phyloP scores from a whole-genome alignment of 2,113 vertebrate genomes.

The Mastomys coucha region DNA sequence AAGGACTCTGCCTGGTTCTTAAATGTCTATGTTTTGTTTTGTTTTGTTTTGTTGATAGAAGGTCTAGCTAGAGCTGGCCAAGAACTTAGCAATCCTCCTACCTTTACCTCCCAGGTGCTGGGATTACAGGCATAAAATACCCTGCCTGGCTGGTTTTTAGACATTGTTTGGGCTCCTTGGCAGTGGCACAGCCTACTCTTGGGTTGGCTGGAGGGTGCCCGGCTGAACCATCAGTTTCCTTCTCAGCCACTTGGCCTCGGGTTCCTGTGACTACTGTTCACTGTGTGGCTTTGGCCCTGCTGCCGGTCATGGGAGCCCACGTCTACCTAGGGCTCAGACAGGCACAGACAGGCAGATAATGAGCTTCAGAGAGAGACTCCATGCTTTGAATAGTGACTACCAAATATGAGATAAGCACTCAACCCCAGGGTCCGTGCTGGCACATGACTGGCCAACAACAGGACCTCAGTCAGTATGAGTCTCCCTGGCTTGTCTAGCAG shows the following conservation, averaged over 20 bases:
- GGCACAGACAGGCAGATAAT: neutral
- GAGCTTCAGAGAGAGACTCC: neutral
- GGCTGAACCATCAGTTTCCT: too few relatives aligned
- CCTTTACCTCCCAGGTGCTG: neutral
- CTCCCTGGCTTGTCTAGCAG: neutral
- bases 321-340: too few relatives aligned
- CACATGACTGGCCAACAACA: neutral
- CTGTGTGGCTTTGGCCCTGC: neutral
- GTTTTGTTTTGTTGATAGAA: neutral
- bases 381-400: neutral
- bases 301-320: neutral
- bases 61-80: neutral
- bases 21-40: neutral
- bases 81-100: neutral
- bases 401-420: neutral
- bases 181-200: rapidly evolving
- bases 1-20: rapidly evolving
- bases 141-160: neutral
- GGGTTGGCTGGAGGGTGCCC: rapidly evolving
- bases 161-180: neutral
- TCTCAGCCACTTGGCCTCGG: neutral
- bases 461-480: neutral
- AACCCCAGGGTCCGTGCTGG: neutral
- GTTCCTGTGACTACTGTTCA: neutral
- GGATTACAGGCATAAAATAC: neutral